A percentile compares a stretch with the other conserved stretches of the same genome.
phyloP scores from a whole-genome alignment of 2,797 vertebrate species.

The Percopsis omiscomaycus region DNA sequence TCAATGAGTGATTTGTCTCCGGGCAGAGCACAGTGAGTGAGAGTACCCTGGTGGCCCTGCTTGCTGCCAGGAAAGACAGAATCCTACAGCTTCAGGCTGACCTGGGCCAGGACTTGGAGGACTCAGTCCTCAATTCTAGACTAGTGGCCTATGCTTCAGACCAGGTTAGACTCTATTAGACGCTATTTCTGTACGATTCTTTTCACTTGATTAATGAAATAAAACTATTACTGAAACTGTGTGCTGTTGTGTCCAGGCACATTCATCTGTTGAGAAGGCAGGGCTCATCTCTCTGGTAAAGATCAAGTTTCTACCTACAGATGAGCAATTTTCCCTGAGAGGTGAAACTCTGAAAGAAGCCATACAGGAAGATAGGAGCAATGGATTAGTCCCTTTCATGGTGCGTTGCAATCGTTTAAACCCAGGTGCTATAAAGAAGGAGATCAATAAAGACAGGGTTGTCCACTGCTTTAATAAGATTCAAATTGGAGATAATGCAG shows the following conservation, averaged over 20 bases:
- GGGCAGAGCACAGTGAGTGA: slow-evolving; percentile 92
- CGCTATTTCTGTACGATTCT: no score
- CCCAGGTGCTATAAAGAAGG: neutral
- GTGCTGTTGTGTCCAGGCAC: slow-evolving; percentile 76
- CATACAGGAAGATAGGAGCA: slow-evolving; percentile 84
- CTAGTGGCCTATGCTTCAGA: slow-evolving; percentile 91
- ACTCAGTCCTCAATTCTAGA: slow-evolving; percentile 86
- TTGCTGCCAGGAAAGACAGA: slow-evolving; percentile 91
- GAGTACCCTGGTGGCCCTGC: slow-evolving; percentile 88
- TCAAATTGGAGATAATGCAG: no score
- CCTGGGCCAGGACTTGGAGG: slow-evolving; percentile 77
- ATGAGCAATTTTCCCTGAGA: slow-evolving; percentile 87
- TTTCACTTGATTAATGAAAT: no score
- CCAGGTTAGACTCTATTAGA: slow-evolving; percentile 76
- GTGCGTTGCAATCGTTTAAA: slow-evolving; percentile 60
- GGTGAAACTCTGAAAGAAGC: slow-evolving; percentile 86
- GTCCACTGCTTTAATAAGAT: no score
- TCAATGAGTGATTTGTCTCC: no score
- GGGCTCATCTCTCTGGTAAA: slow-evolving; percentile 95
- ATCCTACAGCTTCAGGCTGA: slow-evolving; percentile 84
- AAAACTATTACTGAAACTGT: neutral
- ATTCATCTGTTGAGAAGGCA: slow-evolving; percentile 96
- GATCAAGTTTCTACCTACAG: slow-evolving; percentile 88
- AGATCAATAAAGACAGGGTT: neutral
- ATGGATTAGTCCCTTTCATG: slow-evolving; percentile 89